Conservation (phyloP, 2,797 vertebrate genomes). For the Rhinichthys osculus region DNA sequence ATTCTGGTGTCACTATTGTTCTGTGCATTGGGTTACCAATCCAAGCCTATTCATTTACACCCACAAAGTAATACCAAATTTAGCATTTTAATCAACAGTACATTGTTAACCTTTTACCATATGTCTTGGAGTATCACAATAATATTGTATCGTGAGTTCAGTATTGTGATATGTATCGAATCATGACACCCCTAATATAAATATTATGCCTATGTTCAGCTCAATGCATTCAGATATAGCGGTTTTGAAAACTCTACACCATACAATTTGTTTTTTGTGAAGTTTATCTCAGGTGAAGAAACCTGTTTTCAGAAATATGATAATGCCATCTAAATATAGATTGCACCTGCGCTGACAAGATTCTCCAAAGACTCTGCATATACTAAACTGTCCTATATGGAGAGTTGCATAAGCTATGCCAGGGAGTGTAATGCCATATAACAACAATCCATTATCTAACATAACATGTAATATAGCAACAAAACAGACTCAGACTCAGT, state of each 20-base stretch:
- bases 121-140: too few relatives aligned
- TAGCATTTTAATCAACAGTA: too few relatives aligned
- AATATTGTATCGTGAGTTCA: too few relatives aligned
- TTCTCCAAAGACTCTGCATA: constrained; percentile 40
- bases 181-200: too few relatives aligned
- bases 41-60: too few relatives aligned
- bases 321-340: constrained; percentile 47
- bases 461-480: background rate
- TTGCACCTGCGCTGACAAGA: constrained; percentile 47
- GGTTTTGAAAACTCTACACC: background rate
- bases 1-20: too few relatives aligned
- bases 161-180: too few relatives aligned
- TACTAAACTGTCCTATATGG: constrained; percentile 43
- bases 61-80: too few relatives aligned
- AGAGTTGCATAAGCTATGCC: constrained; percentile 1
- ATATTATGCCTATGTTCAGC: background rate
- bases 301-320: constrained; percentile 21
- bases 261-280: background rate
- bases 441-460: background rate
- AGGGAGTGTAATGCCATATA: background rate
- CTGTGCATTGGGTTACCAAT: too few relatives aligned
- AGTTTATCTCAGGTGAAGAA: constrained; percentile 6
- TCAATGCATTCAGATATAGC: background rate
- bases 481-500: background rate
- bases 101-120: too few relatives aligned